These are phyloP conservation scores for Heliconius sara DNA, from an alignment of 2,888 invertebrate species.

Conservation along the genomic window DNA sequence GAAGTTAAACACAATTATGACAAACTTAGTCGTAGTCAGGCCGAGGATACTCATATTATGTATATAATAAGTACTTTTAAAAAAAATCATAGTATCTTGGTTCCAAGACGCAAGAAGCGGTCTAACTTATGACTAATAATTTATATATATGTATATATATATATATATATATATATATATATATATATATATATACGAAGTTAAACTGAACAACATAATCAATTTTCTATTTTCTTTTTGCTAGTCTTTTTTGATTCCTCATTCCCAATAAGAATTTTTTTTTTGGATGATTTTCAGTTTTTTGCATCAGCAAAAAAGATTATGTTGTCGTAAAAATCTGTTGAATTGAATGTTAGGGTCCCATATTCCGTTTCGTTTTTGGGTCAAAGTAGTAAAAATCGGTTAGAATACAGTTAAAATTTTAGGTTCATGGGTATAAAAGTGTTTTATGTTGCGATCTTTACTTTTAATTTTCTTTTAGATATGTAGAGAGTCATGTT, in stretches of 20 bases:
- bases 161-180: too few relatives aligned
- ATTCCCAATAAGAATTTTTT: not conserved
- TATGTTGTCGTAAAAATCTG: conserved; percentile 23
- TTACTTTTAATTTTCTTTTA: conserved; percentile 9
- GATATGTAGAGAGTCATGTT: not conserved
- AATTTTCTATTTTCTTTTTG: too few relatives aligned
- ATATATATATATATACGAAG: too few relatives aligned
- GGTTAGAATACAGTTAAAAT: conserved; percentile 28
- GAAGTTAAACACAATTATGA: conserved; percentile 59
- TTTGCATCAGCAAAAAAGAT: conserved; percentile 9
- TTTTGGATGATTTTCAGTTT: conserved; percentile 3
- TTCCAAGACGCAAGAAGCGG: too few relatives aligned
- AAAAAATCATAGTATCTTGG: too few relatives aligned
- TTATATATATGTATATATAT: too few relatives aligned
- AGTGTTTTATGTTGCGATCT: conserved; percentile 14
- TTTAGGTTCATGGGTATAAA: conserved; percentile 24
- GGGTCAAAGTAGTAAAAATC: conserved; percentile 24
- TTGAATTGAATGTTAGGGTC: conserved; percentile 21
- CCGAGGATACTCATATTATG: conserved; percentile 8
- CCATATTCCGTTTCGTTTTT: conserved; percentile 19
- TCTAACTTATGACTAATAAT: not conserved
- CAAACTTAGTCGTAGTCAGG: conserved; percentile 50
- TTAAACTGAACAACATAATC: too few relatives aligned
- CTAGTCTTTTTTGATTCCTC: too few relatives aligned
- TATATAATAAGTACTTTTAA: not conserved